Conservation (phyloP, 2,888 invertebrate genomes). For the Electrophaes corylata region DNA sequence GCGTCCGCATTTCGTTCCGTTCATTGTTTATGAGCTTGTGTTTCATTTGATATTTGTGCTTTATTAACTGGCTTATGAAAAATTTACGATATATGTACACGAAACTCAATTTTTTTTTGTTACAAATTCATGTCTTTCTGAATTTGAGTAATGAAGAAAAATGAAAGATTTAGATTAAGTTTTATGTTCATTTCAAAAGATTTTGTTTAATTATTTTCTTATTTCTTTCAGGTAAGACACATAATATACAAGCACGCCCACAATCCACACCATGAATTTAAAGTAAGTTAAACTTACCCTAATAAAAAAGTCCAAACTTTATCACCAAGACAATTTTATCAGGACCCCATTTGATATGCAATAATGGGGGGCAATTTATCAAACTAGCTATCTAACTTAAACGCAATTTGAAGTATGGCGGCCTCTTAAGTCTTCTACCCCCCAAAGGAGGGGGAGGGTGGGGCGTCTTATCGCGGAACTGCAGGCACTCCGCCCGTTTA, state of each 20-base stretch:
- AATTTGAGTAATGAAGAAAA: not conserved
- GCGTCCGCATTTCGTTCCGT: constrained; percentile 63
- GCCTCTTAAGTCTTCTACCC: constrained; percentile 76
- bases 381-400: constrained; percentile 82
- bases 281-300: constrained; percentile 53
- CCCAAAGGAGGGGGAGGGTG: constrained; percentile 60
- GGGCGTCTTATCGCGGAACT: constrained; percentile 80
- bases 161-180: not conserved
- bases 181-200: not conserved
- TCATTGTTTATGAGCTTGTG: constrained; percentile 56
- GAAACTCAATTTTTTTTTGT: constrained; percentile 10
- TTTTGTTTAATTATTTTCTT: not conserved
- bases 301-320: constrained; percentile 54
- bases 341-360: constrained; percentile 76
- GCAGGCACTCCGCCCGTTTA: constrained; percentile 81
- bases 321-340: constrained; percentile 69
- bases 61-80: constrained; percentile 23
- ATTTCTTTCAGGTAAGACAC: constrained; percentile 58
- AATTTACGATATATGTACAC: not conserved
- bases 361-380: constrained; percentile 80
- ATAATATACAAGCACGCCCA: constrained; percentile 33
- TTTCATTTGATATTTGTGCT: constrained; percentile 44
- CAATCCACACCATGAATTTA: constrained; percentile 42
- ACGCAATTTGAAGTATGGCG: constrained; percentile 83
- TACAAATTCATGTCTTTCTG: not conserved